Conservation (phyloP, 2,113 vertebrate genomes). For the Siniperca chuatsi region DNA sequence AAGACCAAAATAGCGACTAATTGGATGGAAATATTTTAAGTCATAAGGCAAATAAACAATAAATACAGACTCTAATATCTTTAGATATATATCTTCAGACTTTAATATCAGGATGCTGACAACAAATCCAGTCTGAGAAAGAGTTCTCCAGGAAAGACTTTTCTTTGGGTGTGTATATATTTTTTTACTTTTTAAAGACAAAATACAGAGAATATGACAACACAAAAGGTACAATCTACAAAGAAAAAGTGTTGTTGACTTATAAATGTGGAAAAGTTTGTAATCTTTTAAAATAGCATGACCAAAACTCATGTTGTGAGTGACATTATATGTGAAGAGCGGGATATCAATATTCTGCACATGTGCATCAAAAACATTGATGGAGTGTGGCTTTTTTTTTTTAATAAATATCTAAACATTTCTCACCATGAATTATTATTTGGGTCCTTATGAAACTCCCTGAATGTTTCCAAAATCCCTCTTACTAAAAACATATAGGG, state of each 20-base stretch:
- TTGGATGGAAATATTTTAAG: conserved; percentile 11
- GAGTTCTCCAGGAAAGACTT: conserved; percentile 4
- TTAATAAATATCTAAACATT: neutral
- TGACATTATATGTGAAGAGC: neutral
- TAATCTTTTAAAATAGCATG: neutral
- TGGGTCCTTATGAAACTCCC: neutral
- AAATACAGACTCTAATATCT: conserved; percentile 1
- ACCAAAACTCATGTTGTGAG: neutral
- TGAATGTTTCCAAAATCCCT: neutral
- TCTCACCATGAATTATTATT: neutral
- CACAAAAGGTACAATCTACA: neutral
- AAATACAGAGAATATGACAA: neutral
- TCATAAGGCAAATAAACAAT: neutral
- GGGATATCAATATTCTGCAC: neutral
- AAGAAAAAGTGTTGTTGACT: neutral
- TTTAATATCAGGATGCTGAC: conserved; percentile 7
- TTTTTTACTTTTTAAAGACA: neutral
- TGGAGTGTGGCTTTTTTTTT: neutral
- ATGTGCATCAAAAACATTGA: neutral
- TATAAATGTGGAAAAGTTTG: neutral
- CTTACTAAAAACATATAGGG: neutral
- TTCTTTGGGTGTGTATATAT: no score
- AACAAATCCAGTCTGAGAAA: neutral
- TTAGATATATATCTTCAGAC: neutral
- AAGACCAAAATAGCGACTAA: conserved; percentile 20